Evolutionary conservation across 64 coral and sea anemone genomes (phyloP), one percentile per base, ranked within the genome.

Genomic region (Orbicella faveolata): DNA sequence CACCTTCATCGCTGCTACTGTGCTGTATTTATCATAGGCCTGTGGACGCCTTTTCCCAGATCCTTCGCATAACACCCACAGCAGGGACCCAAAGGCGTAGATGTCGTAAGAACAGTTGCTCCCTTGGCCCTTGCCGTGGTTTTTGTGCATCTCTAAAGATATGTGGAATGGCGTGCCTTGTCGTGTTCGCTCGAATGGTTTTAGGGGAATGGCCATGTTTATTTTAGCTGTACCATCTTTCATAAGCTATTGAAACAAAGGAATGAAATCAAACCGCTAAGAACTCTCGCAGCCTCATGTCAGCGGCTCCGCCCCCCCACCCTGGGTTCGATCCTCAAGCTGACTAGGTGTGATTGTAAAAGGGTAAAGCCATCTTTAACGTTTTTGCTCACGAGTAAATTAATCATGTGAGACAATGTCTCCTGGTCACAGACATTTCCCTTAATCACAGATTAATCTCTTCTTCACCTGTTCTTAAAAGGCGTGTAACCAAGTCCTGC

Each of bases 51-150:
- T 36, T 1, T 15, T 52, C 57, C 89, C 89, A 67, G 89, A 82
- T 52, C 89, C 89, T 55, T 90, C 78, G 63, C 89, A 83, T 34
- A 90, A 52, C 14, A 90, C 79, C 89, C 89, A 90, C 78, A 74
- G 54, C 69, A 90, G 44, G 1, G 69, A 36, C 21, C 89, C 89
- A 80, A 90, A 90, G 26, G 89, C 78, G 25, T 90, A 90, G 51
- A 90, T 83, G 66, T 90, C 89, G 57, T 73, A 90, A 19, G 63
- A 82, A 10, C 1, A 23, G 54, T 19, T 10, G 23, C 30, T 75
- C n/a, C 16, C 33, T 15, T 52, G 34, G 9, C 64, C 79, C 33
- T 74, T 81, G 3, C 48, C 3, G 17, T 81, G 63, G 13, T 83
- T 61, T 64, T 36, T 69, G 41, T 81, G 80, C 89, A 90, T 90